Base-by-base conservation (phyloP, 2,888 invertebrate genomes). In the Drosophila anomelani region DNA sequence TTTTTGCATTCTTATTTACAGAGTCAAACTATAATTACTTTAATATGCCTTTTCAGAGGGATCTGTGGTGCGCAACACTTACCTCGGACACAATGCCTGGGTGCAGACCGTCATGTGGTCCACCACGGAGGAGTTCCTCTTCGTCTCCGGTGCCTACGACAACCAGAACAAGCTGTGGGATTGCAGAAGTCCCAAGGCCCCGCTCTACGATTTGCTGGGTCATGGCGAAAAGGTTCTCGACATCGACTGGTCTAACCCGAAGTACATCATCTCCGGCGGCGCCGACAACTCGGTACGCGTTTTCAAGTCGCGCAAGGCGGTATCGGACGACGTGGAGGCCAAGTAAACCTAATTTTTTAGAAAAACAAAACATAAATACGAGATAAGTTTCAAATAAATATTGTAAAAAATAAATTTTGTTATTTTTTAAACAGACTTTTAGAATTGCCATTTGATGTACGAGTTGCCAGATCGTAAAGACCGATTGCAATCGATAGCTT, bases 131-230 rank as follows among this genome's bases (percentile, higher is more conserved):
- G 96, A 97, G 85, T 94, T 97, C 82, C 93, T 97, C 15, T 99
- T 99, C 92, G 94, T 99, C 26, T 98, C 98, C 0, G 98, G 97
- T 3, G 96, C 97, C 0, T 98, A 98, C 90, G 99, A 99, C 90
- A 95, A 96, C 78, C 94, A 96, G 73, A 95, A 98, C 70, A 99
- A 99, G 93, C 93, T 99, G 55, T 99, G 99, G 99, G 99, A 99
- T 92, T 95, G 96, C 6, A 94, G 98, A 91, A 98, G 98, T 91
- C 96, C 98, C 0, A 96, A 96, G 90, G 97, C 97, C 0, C 97
- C 99, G 0, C 93, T 99, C 0, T 99, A 96, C 91, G 98, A 99
- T 91, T 93, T 99, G 82, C 95, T 95, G 60, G 99, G 99, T 0
- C 99, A 99, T 91, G 96, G 97, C 88, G 98, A 98, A 89, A 98